Percentiles rank a stretch among this genome's conserved stretches.
Evolutionary conservation across 2,888 invertebrate species (phyloP).

Genomic region (Mayetiola destructor): DNA sequence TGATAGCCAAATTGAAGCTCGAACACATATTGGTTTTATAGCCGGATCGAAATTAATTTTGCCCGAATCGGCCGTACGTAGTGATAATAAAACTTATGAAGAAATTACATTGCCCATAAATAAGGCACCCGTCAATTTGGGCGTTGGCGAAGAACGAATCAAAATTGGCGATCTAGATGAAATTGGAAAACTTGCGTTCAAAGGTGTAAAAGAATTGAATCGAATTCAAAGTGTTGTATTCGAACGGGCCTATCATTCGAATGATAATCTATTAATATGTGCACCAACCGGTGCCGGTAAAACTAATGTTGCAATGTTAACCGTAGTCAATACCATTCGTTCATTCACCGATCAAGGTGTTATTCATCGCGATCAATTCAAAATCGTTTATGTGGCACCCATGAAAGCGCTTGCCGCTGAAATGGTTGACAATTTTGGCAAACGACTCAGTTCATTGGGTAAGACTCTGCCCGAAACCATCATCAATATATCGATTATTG

Average conservation of each 20-base stretch:
- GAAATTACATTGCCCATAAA: slow-evolving; percentile 70
- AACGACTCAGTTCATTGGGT: slow-evolving; percentile 49
- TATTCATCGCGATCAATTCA: slow-evolving; percentile 82
- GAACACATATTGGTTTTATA: slow-evolving; percentile 50
- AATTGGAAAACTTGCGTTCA: slow-evolving; percentile 80
- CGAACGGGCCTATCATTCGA: slow-evolving; percentile 86
- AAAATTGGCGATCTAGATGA: slow-evolving; percentile 42
- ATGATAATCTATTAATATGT: slow-evolving; percentile 93
- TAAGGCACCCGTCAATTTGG: slow-evolving; percentile 41
- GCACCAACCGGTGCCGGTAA: slow-evolving; percentile 99
- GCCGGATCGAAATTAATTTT: slow-evolving; percentile 62
- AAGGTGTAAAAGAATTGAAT: slow-evolving; percentile 74
- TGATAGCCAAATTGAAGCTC: slow-evolving; percentile 59
- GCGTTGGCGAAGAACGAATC: slow-evolving; percentile 49
- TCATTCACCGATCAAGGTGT: slow-evolving; percentile 67
- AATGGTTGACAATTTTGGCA: slow-evolving; percentile 90
- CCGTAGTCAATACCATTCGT: slow-evolving; percentile 81
- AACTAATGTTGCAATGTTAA: slow-evolving; percentile 92
- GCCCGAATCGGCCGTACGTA: slow-evolving; percentile 63
- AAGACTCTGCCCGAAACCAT: neutral
- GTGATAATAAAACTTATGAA: slow-evolving; percentile 61
- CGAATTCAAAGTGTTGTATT: slow-evolving; percentile 93
- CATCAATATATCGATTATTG: neutral
- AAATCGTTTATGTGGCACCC: slow-evolving; percentile 97
- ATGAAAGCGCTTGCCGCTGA: slow-evolving; percentile 99